Conservation (phyloP, 2,113 vertebrate species). For the Cairina moschata region DNA sequence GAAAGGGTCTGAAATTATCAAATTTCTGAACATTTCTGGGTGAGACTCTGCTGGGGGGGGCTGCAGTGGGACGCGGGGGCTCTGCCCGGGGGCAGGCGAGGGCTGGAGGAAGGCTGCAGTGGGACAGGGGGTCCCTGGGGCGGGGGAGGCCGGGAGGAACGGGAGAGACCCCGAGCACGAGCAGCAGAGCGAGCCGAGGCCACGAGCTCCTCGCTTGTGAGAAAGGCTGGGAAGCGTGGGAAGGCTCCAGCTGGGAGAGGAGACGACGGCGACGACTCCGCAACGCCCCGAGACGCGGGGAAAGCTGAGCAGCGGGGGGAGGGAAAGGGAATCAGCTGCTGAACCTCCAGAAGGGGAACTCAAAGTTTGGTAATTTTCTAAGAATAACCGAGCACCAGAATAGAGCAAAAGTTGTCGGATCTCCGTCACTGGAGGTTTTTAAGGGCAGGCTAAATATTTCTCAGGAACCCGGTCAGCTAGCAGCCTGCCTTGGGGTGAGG, state of each 20-base stretch:
- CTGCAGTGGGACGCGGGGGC: too few relatives aligned
- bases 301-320: neutral
- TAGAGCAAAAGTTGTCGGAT: neutral
- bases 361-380: neutral
- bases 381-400: neutral
- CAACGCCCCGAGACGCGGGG: accelerated
- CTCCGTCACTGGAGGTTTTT: accelerated
- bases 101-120: too few relatives aligned
- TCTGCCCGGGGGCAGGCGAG: too few relatives aligned
- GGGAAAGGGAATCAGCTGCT: neutral
- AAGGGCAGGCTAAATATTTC: neutral
- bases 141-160: neutral
- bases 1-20: too few relatives aligned
- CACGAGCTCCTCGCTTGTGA: accelerated
- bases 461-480: accelerated
- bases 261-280: accelerated
- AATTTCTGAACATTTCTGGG: too few relatives aligned
- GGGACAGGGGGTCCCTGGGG: neutral
- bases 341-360: neutral
- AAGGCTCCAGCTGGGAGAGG: neutral
- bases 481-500: neutral
- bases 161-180: neutral
- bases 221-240: neutral
- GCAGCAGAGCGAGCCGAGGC: neutral
- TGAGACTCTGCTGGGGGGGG: too few relatives aligned